Evolutionary conservation across 2,113 vertebrate species (phyloP).

Genomic region (Gobiocypris rarus): DNA sequence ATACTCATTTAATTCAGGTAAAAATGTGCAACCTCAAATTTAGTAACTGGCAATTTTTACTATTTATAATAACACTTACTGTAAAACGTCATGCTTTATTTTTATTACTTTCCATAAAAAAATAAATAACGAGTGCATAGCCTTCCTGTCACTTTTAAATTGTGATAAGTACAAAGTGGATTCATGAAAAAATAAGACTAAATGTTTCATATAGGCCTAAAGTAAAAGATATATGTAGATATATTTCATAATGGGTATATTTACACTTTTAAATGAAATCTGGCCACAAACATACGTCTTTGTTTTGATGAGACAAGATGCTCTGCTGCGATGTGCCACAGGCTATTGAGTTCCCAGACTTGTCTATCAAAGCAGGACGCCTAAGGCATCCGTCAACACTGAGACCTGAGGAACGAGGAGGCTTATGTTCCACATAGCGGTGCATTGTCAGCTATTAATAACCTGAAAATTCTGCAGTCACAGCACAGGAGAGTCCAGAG

Average conservation of each 20-base stretch:
- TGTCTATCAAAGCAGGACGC: slow-evolving; percentile 19
- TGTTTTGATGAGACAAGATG: neutral
- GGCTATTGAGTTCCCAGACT: slow-evolving; percentile 43
- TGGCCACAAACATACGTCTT: neutral
- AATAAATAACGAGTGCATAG: neutral
- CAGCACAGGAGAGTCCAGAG: slow-evolving; percentile 26
- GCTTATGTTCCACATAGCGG: slow-evolving; percentile 75
- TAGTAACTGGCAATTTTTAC: neutral
- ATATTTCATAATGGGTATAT: neutral
- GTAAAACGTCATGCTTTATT: neutral
- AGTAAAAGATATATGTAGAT: neutral
- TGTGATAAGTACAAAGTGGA: neutral
- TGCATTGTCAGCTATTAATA: slow-evolving; percentile 77
- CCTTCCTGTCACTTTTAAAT: neutral
- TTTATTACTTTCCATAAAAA: slow-evolving; percentile 9
- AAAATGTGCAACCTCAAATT: neutral
- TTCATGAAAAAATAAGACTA: neutral
- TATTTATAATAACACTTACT: neutral
- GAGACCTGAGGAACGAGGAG: slow-evolving; percentile 24
- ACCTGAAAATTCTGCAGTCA: slow-evolving; percentile 44
- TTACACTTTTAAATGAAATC: neutral
- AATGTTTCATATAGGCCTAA: neutral
- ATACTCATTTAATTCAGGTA: too few species aligned
- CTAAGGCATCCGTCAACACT: slow-evolving; percentile 17
- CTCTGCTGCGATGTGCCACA: slow-evolving; percentile 38